A percentile compares a stretch with the other conserved stretches of the same genome.
phyloP scores from a whole-genome alignment of 53 echinoderm and acorn worm genomes.

The Pentamera pediparva region DNA sequence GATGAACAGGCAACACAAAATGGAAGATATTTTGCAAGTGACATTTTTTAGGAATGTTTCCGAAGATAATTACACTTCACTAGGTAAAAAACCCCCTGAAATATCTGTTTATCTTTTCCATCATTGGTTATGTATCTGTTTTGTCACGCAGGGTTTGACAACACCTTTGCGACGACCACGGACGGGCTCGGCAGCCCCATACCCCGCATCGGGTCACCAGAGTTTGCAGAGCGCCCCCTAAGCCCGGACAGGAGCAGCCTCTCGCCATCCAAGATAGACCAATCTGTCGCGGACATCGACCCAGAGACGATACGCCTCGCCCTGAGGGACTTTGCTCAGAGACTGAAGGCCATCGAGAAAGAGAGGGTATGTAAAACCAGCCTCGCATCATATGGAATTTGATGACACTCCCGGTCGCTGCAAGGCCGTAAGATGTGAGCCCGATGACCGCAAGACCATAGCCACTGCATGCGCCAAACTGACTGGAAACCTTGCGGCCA shows the following conservation, averaged over 20 bases:
- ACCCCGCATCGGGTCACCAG: constrained; percentile 82
- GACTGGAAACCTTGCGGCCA: too few species aligned
- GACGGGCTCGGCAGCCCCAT: constrained; percentile 93
- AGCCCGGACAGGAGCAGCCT: constrained; percentile 64
- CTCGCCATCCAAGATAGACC: constrained; percentile 83
- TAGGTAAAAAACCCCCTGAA: too few species aligned
- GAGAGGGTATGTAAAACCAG: constrained; percentile 56
- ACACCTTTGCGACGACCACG: constrained; percentile 82
- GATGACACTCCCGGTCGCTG: too few species aligned
- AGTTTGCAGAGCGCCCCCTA: constrained; percentile 62
- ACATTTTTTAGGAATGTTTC: too few species aligned
- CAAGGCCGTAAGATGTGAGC: too few species aligned
- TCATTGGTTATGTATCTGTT: not conserved
- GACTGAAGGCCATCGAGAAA: constrained; percentile 82
- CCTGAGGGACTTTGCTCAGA: constrained; percentile 83
- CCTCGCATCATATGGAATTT: too few species aligned
- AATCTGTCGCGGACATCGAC: constrained; percentile 88
- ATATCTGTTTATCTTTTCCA: not conserved
- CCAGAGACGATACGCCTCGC: constrained; percentile 94
- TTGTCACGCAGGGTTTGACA: constrained; percentile 75
- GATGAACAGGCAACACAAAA: too few species aligned
- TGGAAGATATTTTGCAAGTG: too few species aligned
- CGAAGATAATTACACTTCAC: too few species aligned
- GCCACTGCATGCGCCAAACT: too few species aligned
- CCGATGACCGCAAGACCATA: too few species aligned